These are phyloP conservation scores for Iphiclides podalirius DNA, from an alignment of 2,888 invertebrate species.

Conservation along the genomic window DNA sequence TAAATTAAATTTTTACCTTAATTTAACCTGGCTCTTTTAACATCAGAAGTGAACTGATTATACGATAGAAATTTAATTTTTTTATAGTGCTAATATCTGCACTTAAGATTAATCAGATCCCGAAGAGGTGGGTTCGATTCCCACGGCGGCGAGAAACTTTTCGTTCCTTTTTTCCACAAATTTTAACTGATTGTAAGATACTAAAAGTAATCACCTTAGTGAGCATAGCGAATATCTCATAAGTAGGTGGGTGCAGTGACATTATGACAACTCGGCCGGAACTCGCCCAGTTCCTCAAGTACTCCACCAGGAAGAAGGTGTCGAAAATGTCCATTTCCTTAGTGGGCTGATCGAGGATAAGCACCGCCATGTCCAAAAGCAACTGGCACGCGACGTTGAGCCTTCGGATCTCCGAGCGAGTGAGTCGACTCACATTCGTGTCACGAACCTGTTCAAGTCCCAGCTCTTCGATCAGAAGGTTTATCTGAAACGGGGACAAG, in stretches of 20 bases:
- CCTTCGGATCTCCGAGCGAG: slow-evolving; percentile 92
- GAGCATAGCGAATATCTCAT: slow-evolving; percentile 97
- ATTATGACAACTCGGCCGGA: slow-evolving; percentile 91
- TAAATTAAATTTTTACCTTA: too few relatives aligned
- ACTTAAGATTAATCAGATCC: too few relatives aligned
- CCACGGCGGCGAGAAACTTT: too few relatives aligned
- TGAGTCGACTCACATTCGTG: slow-evolving; percentile 91
- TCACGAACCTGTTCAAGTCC: slow-evolving; percentile 94
- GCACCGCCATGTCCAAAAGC: slow-evolving; percentile 90
- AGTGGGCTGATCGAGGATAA: slow-evolving; percentile 93
- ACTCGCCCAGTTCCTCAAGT: slow-evolving; percentile 94
- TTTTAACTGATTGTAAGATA: too few relatives aligned
- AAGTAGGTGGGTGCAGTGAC: slow-evolving; percentile 96
- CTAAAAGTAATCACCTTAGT: slow-evolving; percentile 83
- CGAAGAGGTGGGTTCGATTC: too few relatives aligned
- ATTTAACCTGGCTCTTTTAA: too few relatives aligned
- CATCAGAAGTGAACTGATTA: too few relatives aligned
- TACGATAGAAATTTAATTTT: too few relatives aligned
- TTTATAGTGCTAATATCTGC: too few relatives aligned
- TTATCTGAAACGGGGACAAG: slow-evolving; percentile 85
- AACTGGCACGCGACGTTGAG: slow-evolving; percentile 94
- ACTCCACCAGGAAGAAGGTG: slow-evolving; percentile 96
- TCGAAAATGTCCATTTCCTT: slow-evolving; percentile 96
- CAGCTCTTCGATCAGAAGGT: slow-evolving; percentile 93
- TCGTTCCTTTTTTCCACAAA: too few relatives aligned